Evolutionary conservation across 2,888 invertebrate species (phyloP), one percentile per base, ranked within the genome.

Genomic region (Tyria jacobaeae): DNA sequence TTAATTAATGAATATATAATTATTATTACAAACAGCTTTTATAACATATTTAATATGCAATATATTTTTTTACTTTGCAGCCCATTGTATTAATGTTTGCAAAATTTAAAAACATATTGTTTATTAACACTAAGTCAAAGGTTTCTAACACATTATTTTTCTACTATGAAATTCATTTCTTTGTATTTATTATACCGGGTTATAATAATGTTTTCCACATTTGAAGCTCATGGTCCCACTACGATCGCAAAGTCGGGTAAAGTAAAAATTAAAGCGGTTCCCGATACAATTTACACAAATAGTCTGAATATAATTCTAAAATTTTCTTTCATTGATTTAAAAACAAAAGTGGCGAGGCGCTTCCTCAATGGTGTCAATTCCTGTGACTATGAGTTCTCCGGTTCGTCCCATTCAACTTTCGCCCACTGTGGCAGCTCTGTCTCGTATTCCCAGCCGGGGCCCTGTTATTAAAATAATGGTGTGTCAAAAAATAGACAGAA

Each of bases 401-500:
- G 94, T 80, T 97, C 97, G 63, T 94, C 94, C 98, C 98, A 98
- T 78, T 98, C 97, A 56, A 96, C 95, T 83, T 95, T 95, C 41
- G 99, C 99, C 99, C 99, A 99, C 59, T 96, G 96, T 0, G 99
- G 99, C 78, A 99, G 94, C 83, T 97, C 96, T 1, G 98, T 98
- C 91, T 98, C 97, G 89, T 97, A 99, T 82, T 97, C 97, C 99
- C 99, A 99, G 53, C 97, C 98, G 61, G 98, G 97, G 37, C 99
- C 99, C 97, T 98, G 91, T 1, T 85, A 7, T 55, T 50, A 65
- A 65, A 27, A 25, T 47, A 59, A 6, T 9, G 14, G 5, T 4
- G 4, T 15, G 21, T 27, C 31, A 25, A 50, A 31, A 52, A 24
- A 15, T 14, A 17, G n/a, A n/a, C n/a, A n/a, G n/a, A n/a, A n/a